phyloP scores from a whole-genome alignment of 2,797 vertebrate genomes.

The Ataeniobius toweri region DNA sequence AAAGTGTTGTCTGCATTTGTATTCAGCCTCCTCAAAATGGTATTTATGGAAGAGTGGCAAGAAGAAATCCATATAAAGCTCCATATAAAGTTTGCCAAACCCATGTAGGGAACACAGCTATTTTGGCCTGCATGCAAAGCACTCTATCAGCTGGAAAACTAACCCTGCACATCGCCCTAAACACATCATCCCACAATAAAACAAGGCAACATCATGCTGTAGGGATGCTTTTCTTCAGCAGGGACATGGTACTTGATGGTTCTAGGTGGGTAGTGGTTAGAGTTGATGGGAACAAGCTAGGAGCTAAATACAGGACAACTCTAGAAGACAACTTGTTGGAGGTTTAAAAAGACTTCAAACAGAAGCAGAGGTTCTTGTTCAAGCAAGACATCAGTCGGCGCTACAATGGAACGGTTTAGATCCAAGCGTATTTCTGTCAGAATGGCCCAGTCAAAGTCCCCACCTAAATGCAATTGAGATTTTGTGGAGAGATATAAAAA shows the following conservation, averaged over 20 bases:
- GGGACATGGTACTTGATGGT: background rate
- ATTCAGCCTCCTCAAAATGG: background rate
- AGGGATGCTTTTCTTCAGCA: background rate
- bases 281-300: background rate
- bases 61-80: background rate
- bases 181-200: background rate
- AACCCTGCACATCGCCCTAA: background rate
- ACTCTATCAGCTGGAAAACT: background rate
- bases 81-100: background rate
- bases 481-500: background rate
- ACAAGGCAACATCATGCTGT: background rate
- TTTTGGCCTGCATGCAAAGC: background rate
- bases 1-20: too few relatives aligned
- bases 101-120: background rate
- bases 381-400: background rate
- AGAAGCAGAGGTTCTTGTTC: background rate
- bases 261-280: background rate
- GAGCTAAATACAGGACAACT: background rate
- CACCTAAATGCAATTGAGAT: background rate
- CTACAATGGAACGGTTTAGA: background rate
- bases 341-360: background rate
- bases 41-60: background rate
- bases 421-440: background rate
- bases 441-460: background rate
- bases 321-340: background rate